Conservation (phyloP, 1,140 invertebrate genomes). For the Calephelis virginiensis region DNA sequence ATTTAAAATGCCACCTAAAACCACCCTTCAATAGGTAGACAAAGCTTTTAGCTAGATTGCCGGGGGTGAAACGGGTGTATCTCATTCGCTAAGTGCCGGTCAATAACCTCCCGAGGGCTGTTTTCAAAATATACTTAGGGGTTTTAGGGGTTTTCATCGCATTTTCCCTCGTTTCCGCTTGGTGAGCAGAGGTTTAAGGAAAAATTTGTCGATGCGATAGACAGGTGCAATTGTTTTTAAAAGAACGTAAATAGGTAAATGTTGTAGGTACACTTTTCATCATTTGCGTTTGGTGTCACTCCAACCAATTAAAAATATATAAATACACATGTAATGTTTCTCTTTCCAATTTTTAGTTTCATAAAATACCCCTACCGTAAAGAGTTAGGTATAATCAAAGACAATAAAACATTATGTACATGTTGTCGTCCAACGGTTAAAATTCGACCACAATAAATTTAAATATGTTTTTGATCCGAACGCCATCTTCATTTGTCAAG, state of each 20-base stretch:
- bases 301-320: too few relatives aligned
- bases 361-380: too few relatives aligned
- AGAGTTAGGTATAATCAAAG: too few relatives aligned
- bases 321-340: too few relatives aligned
- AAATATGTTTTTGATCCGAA: too few relatives aligned
- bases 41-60: constrained; percentile 54
- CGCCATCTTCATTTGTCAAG: too few relatives aligned
- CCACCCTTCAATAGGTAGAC: constrained; percentile 16
- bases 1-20: constrained; percentile 10
- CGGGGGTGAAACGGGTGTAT: constrained; percentile 38
- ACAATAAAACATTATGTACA: too few relatives aligned
- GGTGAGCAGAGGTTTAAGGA: constrained; percentile 7
- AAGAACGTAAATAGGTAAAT: neutral
- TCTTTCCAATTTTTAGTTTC: too few relatives aligned
- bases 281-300: too few relatives aligned
- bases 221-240: neutral
- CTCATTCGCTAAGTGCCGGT: constrained; percentile 49
- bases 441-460: too few relatives aligned
- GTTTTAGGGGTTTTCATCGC: constrained; percentile 31
- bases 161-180: constrained; percentile 24
- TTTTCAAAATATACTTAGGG: constrained; percentile 46
- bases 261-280: too few relatives aligned
- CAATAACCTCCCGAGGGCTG: constrained; percentile 41
- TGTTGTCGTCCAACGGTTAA: too few relatives aligned
- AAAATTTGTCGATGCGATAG: neutral